phyloP scores from a whole-genome alignment of 2,113 vertebrate species.

The Rhynchomys soricoides region DNA sequence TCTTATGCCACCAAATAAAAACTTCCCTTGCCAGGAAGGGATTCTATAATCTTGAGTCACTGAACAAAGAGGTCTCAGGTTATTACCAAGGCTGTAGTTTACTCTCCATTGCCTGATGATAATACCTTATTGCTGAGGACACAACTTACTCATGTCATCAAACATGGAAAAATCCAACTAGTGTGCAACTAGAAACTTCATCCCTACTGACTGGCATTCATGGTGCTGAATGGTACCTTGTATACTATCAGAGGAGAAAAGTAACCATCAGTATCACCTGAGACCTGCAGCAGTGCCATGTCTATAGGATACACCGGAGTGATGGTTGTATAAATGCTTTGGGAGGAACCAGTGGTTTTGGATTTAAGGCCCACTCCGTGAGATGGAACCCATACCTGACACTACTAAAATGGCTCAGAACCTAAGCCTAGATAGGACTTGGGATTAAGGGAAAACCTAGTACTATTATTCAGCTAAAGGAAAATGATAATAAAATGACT shows the following conservation, averaged over 20 bases:
- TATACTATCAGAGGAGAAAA: neutral
- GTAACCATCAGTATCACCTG: neutral
- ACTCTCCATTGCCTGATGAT: neutral
- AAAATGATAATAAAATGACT: neutral
- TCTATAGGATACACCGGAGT: neutral
- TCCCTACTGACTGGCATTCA: neutral
- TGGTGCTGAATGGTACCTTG: neutral
- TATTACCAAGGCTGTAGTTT: neutral
- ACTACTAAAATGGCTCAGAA: neutral
- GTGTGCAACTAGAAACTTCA: neutral
- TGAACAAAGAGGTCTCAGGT: neutral
- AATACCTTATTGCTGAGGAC: neutral
- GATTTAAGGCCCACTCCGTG: neutral
- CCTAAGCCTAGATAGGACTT: neutral
- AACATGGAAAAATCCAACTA: neutral
- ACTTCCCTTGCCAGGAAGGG: neutral
- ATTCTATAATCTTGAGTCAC: neutral
- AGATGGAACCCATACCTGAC: neutral
- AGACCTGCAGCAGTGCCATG: neutral
- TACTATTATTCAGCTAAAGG: neutral
- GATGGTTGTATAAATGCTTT: no score
- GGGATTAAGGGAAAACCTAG: neutral
- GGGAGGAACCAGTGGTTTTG: neutral
- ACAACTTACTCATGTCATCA: neutral
- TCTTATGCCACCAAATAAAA: neutral